Base-by-base conservation (phyloP, 2,888 invertebrate genomes). In the Conchocele bisecta region DNA sequence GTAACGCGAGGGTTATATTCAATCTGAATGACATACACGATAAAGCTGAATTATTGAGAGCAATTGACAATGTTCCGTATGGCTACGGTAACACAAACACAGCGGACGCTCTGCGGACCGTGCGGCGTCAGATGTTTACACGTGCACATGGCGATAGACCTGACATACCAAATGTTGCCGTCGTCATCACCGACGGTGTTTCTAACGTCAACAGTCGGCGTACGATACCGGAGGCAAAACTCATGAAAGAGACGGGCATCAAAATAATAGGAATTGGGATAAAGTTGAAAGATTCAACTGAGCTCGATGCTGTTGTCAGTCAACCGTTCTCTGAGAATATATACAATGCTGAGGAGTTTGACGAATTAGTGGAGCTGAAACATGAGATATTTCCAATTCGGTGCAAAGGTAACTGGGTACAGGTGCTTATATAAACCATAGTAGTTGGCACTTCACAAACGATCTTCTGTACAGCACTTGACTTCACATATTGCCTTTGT, bases 181-280 rank as follows among this genome's bases (percentile, higher is more conserved):
- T 88, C 7, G 31, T 88, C 11, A 67, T 88, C 31, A 87, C 87
- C 20, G 88, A 86, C 53, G 84, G 85, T 24, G 69, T 84, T 28
- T 88, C 88, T 15, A 88, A 87, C 63, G 75, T 79, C 26, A 73
- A 82, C 66, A 57, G 72, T n/a, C 58, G 79, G 63, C 15, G 67
- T 50, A 74, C 81, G 24, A 22, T 79, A 54, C 67, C 81, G 50
- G 75, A 85, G 64, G 81, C 83, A 6, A 63, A 65, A 46, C 24
- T 24, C 11, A 65, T 80, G 1, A 63, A 71, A 11, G 57, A 41
- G 0, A 68, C 24, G 17, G 76, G 75, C 24, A 80, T 85, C 26
- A 73, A 78, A 24, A 68, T 85, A 17, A 70, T 83, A 28, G 81
- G 77, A 20, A 72, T 85, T 56, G 84, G 85, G 17, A 73, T 84